Evolutionary conservation across 23 tunicate genomes (phyloP), one percentile per base, ranked within the genome.

Genomic region (Halocynthia aurantium): DNA sequence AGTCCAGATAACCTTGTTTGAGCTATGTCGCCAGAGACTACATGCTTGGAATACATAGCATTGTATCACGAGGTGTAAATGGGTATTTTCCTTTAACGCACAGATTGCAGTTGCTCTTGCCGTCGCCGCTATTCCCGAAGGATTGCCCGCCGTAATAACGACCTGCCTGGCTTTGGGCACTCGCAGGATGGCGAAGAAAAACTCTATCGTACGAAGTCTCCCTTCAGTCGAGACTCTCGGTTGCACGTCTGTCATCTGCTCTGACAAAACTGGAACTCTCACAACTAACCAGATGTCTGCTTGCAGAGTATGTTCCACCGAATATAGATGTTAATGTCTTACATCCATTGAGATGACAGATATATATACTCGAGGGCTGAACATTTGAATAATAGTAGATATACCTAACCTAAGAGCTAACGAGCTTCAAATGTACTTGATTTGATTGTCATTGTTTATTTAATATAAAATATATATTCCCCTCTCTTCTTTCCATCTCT

Each of bases 221-320:
- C 99, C 99, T 0, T 96, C 99, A 15, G 99, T 96, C 22, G 94
- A 96, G 80, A 96, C 99, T 52, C 84, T 96, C 7, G 99, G 99
- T 10, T 96, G 99, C 77, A 96, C 99, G 7, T 96, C 99, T 7
- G 99, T 96, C 11, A 96, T 96, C 60, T 96, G 99, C 93, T 96
- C 99, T 22, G 99, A 96, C 61, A 96, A 96, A 76, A 96, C 99
- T 51, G 99, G 99, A 69, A 96, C 99, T 15, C 76, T 96, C 7
- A 96, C 99, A 60, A 96, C 99, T 79, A 96, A 96, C 64, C 99
- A 96, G 80, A 96, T 96, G 99, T 90, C 96, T 19, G 99, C 94
- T 11, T 78, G 88, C 80, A 65, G 90, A 64, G 78, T 74, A 54
- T 10, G 75, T 44, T 0, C 51, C 2, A 58, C n/a, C 15, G 17